A percentile compares a stretch with the other conserved stretches of the same genome.
Conservation (phyloP, 2,113 vertebrate genomes). For the Poeciliopsis retropinna region DNA sequence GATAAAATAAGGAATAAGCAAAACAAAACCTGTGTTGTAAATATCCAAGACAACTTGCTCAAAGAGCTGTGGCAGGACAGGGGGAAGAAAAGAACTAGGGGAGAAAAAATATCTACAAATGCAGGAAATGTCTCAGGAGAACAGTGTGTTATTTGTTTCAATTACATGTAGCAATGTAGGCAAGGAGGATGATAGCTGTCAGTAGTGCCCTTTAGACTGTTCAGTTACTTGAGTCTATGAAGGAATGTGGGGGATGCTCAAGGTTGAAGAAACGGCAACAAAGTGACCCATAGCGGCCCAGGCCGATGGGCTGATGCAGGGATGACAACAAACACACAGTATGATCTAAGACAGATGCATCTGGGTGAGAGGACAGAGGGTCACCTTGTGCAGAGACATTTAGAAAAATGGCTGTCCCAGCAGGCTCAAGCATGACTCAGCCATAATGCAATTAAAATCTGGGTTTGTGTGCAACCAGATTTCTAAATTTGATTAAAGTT, state of each 20-base stretch:
- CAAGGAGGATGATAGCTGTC: not conserved
- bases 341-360: constrained; percentile 18
- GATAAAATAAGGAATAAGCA: no score
- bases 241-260: constrained; percentile 1
- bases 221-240: constrained; percentile 40
- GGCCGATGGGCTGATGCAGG: constrained; percentile 30
- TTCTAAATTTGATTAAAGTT: not conserved
- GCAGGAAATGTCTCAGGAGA: no score
- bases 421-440: constrained; percentile 67
- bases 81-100: no score
- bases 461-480: not conserved
- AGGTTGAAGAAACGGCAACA: constrained; percentile 17
- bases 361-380: constrained; percentile 45
- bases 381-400: constrained; percentile 68
- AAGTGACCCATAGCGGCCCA: constrained; percentile 4
- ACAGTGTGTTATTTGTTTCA: no score
- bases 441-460: constrained; percentile 51
- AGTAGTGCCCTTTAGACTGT: not conserved
- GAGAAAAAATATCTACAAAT: no score
- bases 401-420: constrained; percentile 64
- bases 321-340: constrained; percentile 12
- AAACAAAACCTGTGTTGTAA: no score
- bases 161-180: no score
- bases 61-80: no score
- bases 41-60: no score